Percentiles rank a stretch among this genome's conserved stretches.
Conservation (phyloP, 2,113 vertebrate species). For the Eurypyga helias region DNA sequence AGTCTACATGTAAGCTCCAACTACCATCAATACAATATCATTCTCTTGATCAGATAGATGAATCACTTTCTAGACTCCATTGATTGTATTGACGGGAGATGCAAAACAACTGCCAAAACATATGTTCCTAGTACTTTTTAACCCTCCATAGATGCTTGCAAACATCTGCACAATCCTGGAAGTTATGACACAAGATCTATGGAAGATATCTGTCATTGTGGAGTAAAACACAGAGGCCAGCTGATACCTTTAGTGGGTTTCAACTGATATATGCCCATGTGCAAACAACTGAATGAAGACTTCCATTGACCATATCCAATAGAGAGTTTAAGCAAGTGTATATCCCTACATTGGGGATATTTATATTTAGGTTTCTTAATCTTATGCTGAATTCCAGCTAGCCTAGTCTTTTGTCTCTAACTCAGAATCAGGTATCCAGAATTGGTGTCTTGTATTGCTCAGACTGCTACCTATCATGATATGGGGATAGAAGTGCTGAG, state of each 20-base stretch:
- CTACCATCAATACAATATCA: neutral
- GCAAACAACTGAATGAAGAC: neutral
- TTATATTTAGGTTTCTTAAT: neutral
- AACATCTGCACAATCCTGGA: neutral
- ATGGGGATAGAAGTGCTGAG: neutral
- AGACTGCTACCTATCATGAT: neutral
- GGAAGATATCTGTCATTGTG: neutral
- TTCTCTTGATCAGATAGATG: neutral
- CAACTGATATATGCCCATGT: neutral
- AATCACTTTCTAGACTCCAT: neutral
- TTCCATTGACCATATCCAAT: neutral
- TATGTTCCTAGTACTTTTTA: neutral
- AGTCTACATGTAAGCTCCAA: neutral
- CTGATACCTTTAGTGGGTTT: neutral
- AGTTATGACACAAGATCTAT: neutral
- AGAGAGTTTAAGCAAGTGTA: neutral
- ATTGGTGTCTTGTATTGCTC: neutral
- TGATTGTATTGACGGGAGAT: neutral
- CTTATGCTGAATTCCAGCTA: neutral
- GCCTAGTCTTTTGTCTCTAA: neutral
- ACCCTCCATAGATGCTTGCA: neutral
- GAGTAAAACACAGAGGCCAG: neutral
- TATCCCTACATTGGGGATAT: neutral
- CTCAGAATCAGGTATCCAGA: neutral
- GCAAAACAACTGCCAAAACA: neutral